phyloP scores from a whole-genome alignment of 2,888 invertebrate genomes.

The Hirtodrosophila cameraria region DNA sequence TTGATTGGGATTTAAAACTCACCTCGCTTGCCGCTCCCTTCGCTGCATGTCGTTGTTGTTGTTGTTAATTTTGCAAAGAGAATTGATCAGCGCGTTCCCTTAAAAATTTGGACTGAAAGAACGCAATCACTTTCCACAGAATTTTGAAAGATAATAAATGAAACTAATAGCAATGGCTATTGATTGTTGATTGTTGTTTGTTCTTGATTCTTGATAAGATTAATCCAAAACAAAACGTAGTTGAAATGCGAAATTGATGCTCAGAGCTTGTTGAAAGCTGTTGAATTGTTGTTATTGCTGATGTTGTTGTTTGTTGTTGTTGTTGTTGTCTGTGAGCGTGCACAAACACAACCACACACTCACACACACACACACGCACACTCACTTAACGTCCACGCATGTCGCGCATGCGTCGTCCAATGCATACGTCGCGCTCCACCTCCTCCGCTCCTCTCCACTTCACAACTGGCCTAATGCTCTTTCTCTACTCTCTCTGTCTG shows the following conservation, averaged over 20 bases:
- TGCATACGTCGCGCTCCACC: slow-evolving; percentile 43
- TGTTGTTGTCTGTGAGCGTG: slow-evolving; percentile 25
- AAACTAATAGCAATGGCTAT: slow-evolving; percentile 50
- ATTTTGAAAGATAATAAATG: slow-evolving; percentile 60
- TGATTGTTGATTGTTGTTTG: slow-evolving; percentile 37
- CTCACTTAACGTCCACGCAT: slow-evolving; percentile 65
- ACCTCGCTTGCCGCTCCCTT: slow-evolving; percentile 71
- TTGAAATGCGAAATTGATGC: slow-evolving; percentile 43
- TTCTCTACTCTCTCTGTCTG: neutral
- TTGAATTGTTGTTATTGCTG: slow-evolving; percentile 18
- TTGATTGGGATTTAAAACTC: slow-evolving; percentile 28
- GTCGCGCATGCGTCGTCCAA: slow-evolving; percentile 74
- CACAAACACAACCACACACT: slow-evolving; percentile 17
- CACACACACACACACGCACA: slow-evolving; percentile 27
- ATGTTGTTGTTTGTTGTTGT: neutral
- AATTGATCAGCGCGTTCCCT: slow-evolving; percentile 29
- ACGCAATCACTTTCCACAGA: slow-evolving; percentile 59
- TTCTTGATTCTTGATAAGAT: slow-evolving; percentile 42
- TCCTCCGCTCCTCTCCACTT: neutral
- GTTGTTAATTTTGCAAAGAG: slow-evolving; percentile 8
- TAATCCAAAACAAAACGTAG: slow-evolving; percentile 41
- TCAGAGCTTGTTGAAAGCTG: slow-evolving; percentile 32
- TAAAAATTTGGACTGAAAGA: slow-evolving; percentile 60
- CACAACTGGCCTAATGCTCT: slow-evolving; percentile 15
- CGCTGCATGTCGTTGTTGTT: slow-evolving; percentile 59